Conservation (phyloP, 2,888 invertebrate species). For the Agrilus biguttatus region DNA sequence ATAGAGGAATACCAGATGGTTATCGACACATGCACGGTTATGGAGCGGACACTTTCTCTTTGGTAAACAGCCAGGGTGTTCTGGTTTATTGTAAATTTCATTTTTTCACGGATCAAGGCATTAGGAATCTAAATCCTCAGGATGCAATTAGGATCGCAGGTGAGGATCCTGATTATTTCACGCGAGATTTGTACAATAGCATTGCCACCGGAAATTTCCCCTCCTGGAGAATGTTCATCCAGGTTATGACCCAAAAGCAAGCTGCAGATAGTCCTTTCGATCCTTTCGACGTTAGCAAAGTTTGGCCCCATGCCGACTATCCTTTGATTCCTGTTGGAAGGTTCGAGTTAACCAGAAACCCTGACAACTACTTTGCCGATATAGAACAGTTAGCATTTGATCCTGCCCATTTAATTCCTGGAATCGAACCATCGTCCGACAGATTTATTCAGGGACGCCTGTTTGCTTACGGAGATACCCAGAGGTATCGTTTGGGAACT, state of each 20-base stretch:
- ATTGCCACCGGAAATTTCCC: constrained; percentile 62
- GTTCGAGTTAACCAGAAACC: constrained; percentile 74
- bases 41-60: constrained; percentile 85
- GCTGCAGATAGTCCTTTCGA: constrained; percentile 68
- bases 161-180: constrained; percentile 75
- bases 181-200: constrained; percentile 79
- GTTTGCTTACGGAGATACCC: constrained; percentile 84
- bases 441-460: constrained; percentile 83
- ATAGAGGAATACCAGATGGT: constrained; percentile 88
- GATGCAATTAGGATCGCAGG: constrained; percentile 56
- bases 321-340: constrained; percentile 82
- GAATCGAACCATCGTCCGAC: constrained; percentile 86
- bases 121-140: constrained; percentile 58
- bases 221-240: constrained; percentile 70
- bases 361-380: constrained; percentile 85
- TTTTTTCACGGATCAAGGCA: constrained; percentile 79
- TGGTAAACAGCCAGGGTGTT: constrained; percentile 58
- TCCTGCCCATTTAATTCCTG: constrained; percentile 79
- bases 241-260: constrained; percentile 78
- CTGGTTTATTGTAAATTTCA: constrained; percentile 85
- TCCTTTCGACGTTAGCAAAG: constrained; percentile 87
- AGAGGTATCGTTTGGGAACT: constrained; percentile 76
- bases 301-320: constrained; percentile 80
- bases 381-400: constrained; percentile 87
- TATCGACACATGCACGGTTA: constrained; percentile 66